A percentile compares a stretch with the other conserved stretches of the same genome.
Evolutionary conservation across 2,113 vertebrate species (phyloP).

Genomic region (Sus scrofa): T2T-Sscrofa CM000816.6:60736001-60736500

Average conservation of each 20-base stretch:
- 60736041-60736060: not conserved
- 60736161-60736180: not conserved
- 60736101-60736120: conserved; percentile 9
- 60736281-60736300: not conserved
- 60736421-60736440: not conserved
- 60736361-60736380: too few species aligned
- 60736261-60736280: not conserved
- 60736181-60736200: not conserved
- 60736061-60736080: not conserved
- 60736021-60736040: not conserved
- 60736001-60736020: not conserved
- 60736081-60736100: conserved; percentile 4
- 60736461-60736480: not conserved
- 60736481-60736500: not conserved
- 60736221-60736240: conserved; percentile 23
- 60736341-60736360: not conserved
- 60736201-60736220: not conserved
- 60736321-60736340: not conserved
- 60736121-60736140: not conserved
- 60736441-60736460: not conserved
- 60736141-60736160: not conserved
- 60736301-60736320: not conserved
- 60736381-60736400: not conserved
- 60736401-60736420: not conserved
- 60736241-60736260: not conserved